Conservation (phyloP, 2,888 invertebrate genomes). For the Nineta flava region DNA sequence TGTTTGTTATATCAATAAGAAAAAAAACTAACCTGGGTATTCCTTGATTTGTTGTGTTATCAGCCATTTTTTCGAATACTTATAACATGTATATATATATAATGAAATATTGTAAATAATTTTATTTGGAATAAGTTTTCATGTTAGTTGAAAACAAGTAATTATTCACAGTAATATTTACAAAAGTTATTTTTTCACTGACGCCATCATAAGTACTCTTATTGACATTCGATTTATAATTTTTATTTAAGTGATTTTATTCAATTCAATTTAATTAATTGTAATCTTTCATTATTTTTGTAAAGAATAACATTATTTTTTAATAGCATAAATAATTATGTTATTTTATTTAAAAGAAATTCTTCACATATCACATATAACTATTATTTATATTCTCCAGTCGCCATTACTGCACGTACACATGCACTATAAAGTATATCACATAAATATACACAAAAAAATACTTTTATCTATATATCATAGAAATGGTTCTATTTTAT, state of each 20-base stretch:
- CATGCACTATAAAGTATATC: neutral
- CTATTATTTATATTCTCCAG: neutral
- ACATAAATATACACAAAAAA: neutral
- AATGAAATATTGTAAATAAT: too few relatives aligned
- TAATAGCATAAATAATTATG: neutral
- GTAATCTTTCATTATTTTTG: neutral
- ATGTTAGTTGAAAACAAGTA: too few relatives aligned
- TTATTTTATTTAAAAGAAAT: neutral
- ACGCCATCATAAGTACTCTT: slow-evolving; percentile 1
- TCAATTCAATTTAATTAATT: neutral
- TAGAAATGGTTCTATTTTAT: too few relatives aligned
- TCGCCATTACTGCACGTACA: slow-evolving; percentile 7
- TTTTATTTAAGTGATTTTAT: neutral
- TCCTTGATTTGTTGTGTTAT: slow-evolving; percentile 7
- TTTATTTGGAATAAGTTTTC: too few relatives aligned
- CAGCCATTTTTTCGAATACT: slow-evolving; percentile 1
- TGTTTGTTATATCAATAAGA: neutral
- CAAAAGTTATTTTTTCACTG: neutral
- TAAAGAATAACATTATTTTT: too few relatives aligned
- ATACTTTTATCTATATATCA: neutral
- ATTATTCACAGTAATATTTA: neutral
- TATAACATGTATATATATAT: too few relatives aligned
- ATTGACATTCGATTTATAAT: neutral
- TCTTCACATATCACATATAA: neutral
- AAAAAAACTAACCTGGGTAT: slow-evolving; percentile 9